Conservation (phyloP, 2,888 invertebrate genomes). For the Deilephila porcellus region DNA sequence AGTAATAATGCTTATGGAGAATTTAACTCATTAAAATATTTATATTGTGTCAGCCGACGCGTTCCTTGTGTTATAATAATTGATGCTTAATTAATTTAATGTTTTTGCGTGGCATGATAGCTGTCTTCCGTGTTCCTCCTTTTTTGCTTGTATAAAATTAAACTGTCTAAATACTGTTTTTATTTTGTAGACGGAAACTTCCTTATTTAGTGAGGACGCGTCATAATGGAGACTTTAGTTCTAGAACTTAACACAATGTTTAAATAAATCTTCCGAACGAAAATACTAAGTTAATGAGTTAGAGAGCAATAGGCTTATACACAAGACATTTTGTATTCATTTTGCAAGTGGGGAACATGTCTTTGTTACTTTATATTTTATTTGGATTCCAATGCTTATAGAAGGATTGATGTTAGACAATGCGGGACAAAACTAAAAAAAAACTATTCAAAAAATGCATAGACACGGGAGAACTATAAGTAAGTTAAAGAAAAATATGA, state of each 20-base stretch:
- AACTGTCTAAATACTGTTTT: background rate
- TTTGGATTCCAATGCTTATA: too few species aligned
- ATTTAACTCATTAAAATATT: slow-evolving; percentile 29
- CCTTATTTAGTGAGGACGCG: background rate
- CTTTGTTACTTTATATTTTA: too few species aligned
- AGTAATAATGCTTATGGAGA: background rate
- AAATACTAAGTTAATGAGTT: too few species aligned
- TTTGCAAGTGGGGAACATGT: too few species aligned
- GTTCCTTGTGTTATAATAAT: background rate
- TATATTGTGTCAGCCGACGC: slow-evolving; percentile 36
- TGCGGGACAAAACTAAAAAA: too few species aligned
- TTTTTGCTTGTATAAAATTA: slow-evolving; percentile 1
- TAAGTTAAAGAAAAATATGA: too few species aligned
- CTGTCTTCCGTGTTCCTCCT: slow-evolving; percentile 26
- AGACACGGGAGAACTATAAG: too few species aligned
- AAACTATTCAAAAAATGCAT: background rate
- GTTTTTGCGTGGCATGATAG: background rate
- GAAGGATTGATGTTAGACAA: too few species aligned
- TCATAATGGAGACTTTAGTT: background rate
- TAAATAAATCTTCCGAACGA: too few species aligned
- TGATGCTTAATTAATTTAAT: slow-evolving; percentile 3
- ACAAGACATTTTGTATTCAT: too few species aligned
- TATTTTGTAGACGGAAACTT: background rate
- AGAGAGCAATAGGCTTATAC: too few species aligned
- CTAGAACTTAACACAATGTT: too few species aligned